Conservation (phyloP, 2,888 invertebrate genomes). For the Epicampocera succincta region DNA sequence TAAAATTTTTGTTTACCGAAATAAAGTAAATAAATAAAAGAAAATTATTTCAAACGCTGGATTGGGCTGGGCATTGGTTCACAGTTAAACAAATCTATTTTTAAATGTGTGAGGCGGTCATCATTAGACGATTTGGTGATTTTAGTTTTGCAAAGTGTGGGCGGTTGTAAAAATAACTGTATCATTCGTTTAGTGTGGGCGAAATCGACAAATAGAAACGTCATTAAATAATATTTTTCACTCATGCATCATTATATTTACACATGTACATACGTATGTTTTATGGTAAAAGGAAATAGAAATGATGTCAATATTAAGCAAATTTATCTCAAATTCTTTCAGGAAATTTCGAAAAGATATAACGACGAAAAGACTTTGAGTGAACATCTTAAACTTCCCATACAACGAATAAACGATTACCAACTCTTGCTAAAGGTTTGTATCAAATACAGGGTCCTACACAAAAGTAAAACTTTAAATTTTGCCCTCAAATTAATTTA, state of each 20-base stretch:
- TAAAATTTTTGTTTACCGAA: neutral
- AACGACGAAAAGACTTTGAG: slow-evolving; percentile 94
- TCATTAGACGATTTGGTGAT: neutral
- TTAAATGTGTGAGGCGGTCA: slow-evolving; percentile 25
- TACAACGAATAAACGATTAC: slow-evolving; percentile 97
- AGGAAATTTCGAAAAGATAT: slow-evolving; percentile 92
- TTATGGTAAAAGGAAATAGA: too few relatives aligned
- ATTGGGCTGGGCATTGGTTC: slow-evolving; percentile 31
- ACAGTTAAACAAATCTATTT: slow-evolving; percentile 38
- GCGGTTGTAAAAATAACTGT: slow-evolving; percentile 30
- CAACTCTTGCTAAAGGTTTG: slow-evolving; percentile 95
- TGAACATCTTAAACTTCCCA: slow-evolving; percentile 96
- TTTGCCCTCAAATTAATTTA: neutral
- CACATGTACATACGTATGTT: neutral
- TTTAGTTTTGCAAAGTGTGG: slow-evolving; percentile 52
- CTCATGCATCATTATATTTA: slow-evolving; percentile 10
- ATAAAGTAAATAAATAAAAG: slow-evolving; percentile 15
- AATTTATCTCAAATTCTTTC: slow-evolving; percentile 74
- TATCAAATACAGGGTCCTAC: slow-evolving; percentile 19
- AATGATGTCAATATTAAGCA: too few relatives aligned
- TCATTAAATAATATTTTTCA: slow-evolving; percentile 21
- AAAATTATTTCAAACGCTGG: neutral
- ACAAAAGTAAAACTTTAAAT: neutral
- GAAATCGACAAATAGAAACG: slow-evolving; percentile 5
- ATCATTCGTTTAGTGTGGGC: slow-evolving; percentile 16